These are phyloP conservation scores for Sander vitreus DNA, from an alignment of 2,113 vertebrate genomes.

Conservation along the genomic window DNA sequence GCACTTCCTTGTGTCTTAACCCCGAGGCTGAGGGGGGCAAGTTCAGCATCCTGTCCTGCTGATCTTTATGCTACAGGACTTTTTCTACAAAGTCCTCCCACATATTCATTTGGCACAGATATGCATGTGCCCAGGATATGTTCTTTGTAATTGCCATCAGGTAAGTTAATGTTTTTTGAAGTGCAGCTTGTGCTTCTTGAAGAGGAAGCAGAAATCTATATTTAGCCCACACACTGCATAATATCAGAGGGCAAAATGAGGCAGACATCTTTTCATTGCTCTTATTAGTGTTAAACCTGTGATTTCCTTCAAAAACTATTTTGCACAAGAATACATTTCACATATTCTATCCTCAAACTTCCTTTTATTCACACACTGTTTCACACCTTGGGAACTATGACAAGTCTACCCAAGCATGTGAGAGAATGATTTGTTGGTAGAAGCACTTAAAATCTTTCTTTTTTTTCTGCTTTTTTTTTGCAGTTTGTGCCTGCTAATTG, in stretches of 20 bases:
- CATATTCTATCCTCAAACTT: neutral
- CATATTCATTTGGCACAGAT: constrained; percentile 28
- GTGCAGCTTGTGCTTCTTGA: constrained; percentile 45
- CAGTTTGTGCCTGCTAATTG: constrained; percentile 39
- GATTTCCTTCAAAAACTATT: neutral
- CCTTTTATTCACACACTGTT: neutral
- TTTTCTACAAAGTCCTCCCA: neutral
- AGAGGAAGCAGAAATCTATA: constrained; percentile 62
- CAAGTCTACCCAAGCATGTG: neutral
- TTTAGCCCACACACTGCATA: constrained; percentile 55
- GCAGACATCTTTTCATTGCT: constrained; percentile 26
- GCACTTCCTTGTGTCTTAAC: constrained; percentile 29
- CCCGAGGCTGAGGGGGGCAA: constrained; percentile 5
- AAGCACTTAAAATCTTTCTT: neutral
- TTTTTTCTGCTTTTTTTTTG: neutral
- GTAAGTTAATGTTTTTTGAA: constrained; percentile 28
- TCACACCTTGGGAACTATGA: neutral
- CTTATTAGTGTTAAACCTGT: constrained; percentile 4
- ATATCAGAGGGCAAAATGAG: constrained; percentile 35
- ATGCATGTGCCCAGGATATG: constrained; percentile 47
- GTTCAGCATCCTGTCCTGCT: constrained; percentile 50
- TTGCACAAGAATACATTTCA: neutral
- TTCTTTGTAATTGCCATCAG: constrained; percentile 51
- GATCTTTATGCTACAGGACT: constrained; percentile 6
- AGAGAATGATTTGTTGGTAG: neutral